phyloP scores from a whole-genome alignment of 2,113 vertebrate genomes.

The Tragulus kanchil region DNA sequence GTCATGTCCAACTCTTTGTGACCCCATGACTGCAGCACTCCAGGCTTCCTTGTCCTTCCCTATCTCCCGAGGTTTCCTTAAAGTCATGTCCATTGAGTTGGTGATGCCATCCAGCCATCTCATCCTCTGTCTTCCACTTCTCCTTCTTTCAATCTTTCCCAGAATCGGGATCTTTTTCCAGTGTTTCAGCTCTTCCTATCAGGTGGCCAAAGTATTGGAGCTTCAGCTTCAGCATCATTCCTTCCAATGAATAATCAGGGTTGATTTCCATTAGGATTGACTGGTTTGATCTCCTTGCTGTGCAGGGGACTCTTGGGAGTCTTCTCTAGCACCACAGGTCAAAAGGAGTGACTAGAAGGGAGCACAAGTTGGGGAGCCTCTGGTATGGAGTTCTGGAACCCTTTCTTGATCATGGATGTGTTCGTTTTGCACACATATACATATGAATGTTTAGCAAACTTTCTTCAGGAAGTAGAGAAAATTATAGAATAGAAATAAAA shows the following conservation, averaged over 20 bases:
- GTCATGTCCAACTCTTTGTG: neutral
- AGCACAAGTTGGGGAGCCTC: neutral
- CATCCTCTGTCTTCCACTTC: neutral
- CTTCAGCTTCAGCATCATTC: neutral
- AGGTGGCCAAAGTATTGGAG: neutral
- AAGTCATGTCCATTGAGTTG: neutral
- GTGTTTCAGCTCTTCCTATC: neutral
- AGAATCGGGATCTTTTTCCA: neutral
- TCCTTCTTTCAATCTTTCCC: neutral
- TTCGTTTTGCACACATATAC: neutral
- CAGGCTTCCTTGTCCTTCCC: neutral
- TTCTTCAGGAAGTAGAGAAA: neutral
- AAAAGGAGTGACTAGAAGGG: neutral
- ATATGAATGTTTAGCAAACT: neutral
- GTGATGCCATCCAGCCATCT: neutral
- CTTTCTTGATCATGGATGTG: neutral
- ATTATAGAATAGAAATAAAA: neutral
- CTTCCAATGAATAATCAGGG: neutral
- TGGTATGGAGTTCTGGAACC: neutral
- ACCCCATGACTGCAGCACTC: neutral
- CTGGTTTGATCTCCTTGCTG: neutral
- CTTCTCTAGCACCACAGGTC: neutral
- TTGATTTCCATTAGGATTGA: neutral
- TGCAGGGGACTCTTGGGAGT: neutral
- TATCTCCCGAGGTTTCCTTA: neutral